phyloP scores from a whole-genome alignment of 2,113 vertebrate genomes.

The Indri indri region DNA sequence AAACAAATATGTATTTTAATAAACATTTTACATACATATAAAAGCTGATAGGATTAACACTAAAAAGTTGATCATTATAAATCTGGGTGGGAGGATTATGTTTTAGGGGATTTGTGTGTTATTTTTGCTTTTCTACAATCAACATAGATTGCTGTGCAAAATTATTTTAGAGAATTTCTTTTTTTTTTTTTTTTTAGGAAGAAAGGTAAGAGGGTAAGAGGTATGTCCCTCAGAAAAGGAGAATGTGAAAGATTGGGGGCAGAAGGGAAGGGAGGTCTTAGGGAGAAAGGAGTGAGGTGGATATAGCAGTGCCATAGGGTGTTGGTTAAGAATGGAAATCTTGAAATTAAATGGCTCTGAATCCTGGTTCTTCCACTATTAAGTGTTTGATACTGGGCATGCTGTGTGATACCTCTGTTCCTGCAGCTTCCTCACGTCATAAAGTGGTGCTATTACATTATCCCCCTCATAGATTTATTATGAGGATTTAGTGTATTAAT shows the following conservation, averaged over 20 bases:
- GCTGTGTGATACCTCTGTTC: background rate
- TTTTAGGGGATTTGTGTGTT: background rate
- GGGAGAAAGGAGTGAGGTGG: background rate
- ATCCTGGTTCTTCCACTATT: background rate
- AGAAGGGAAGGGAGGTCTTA: background rate
- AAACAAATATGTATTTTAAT: background rate
- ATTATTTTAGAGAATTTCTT: background rate
- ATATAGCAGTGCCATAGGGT: background rate
- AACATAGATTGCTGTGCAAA: background rate
- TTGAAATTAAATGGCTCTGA: background rate
- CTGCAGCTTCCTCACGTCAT: background rate
- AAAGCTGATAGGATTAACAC: slow-evolving; percentile 13
- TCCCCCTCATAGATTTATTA: too few relatives aligned
- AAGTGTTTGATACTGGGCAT: background rate
- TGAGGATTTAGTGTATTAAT: background rate
- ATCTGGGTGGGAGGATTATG: background rate
- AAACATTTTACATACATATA: background rate
- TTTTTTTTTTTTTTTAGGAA: too few relatives aligned
- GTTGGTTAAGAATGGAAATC: background rate
- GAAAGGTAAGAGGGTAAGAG: too few relatives aligned
- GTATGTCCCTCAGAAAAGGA: too few relatives aligned
- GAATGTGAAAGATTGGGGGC: too few relatives aligned
- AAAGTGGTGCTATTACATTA: background rate
- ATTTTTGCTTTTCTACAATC: slow-evolving; percentile 27
- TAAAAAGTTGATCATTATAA: slow-evolving; percentile 1